Evolutionary conservation across 1,140 invertebrate genomes (phyloP).

Genomic region (Mamestra configurata): DNA sequence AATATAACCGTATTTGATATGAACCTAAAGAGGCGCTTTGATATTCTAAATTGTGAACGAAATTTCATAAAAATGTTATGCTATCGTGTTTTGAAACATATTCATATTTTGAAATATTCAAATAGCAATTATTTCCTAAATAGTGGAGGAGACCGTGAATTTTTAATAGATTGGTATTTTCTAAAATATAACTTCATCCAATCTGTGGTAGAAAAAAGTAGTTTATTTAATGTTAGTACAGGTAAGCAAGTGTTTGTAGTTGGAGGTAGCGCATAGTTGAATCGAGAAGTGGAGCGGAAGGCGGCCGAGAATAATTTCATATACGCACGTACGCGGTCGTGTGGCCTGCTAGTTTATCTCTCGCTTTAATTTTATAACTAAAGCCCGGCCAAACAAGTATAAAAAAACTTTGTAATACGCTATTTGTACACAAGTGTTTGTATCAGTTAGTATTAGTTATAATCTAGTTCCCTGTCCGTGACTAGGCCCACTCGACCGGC

Average conservation of each 20-base stretch:
- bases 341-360: slow-evolving; percentile 37
- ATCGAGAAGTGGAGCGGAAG: slow-evolving; percentile 41
- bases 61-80: neutral
- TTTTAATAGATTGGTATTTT: neutral
- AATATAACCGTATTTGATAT: no score
- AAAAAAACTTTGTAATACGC: slow-evolving; percentile 26
- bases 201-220: neutral
- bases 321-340: slow-evolving; percentile 32
- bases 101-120: neutral
- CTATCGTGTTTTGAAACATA: neutral
- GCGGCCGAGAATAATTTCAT: slow-evolving; percentile 43
- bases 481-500: neutral
- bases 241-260: slow-evolving; percentile 12
- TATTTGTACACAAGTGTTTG: slow-evolving; percentile 14
- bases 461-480: slow-evolving; percentile 17
- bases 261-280: slow-evolving; percentile 39
- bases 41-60: neutral
- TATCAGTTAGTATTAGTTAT: slow-evolving; percentile 28
- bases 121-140: neutral
- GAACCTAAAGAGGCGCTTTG: neutral
- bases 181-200: neutral
- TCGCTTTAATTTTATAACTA: slow-evolving; percentile 34
- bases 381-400: slow-evolving; percentile 32
- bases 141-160: neutral
- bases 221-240: neutral